Evolutionary conservation across 2,797 vertebrate genomes (phyloP).

Genomic region (Apogon hyalosoma): DNA sequence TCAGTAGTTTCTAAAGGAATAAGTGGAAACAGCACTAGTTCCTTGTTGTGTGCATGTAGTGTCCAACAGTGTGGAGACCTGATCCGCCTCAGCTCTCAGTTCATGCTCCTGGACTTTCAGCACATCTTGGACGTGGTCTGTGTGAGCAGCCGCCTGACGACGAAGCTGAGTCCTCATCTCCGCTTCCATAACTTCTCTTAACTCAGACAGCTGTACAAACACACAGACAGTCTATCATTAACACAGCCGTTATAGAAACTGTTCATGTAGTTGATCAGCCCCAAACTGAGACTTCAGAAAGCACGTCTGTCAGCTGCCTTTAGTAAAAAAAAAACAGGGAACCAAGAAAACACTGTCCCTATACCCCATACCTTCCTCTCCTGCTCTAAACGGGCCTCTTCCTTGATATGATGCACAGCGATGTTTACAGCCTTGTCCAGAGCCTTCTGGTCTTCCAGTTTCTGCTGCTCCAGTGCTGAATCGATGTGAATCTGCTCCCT

Average conservation of each 20-base stretch:
- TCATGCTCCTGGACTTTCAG: slow-evolving; percentile 95
- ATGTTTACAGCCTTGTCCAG: slow-evolving; percentile 87
- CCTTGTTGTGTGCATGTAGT: neutral
- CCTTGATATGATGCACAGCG: slow-evolving; percentile 86
- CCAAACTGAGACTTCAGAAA: too few species aligned
- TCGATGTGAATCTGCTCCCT: slow-evolving; percentile 92
- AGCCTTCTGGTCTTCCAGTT: slow-evolving; percentile 87
- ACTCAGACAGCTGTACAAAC: slow-evolving; percentile 86
- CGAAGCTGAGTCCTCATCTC: slow-evolving; percentile 98
- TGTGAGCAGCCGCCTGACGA: slow-evolving; percentile 95
- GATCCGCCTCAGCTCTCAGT: slow-evolving; percentile 88
- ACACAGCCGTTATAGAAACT: too few species aligned
- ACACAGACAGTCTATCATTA: neutral
- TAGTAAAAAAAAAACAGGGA: too few species aligned
- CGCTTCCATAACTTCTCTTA: slow-evolving; percentile 93
- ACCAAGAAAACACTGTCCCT: too few species aligned
- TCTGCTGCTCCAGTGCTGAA: slow-evolving; percentile 90
- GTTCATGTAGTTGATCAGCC: too few species aligned
- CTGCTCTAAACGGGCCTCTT: slow-evolving; percentile 88
- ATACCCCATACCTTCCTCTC: slow-evolving; percentile 88
- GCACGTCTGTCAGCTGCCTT: too few species aligned
- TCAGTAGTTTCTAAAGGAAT: too few species aligned
- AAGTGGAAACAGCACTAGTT: too few species aligned
- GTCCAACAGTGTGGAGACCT: slow-evolving; percentile 78
- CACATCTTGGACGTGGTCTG: slow-evolving; percentile 93